Percentiles rank a stretch among this genome's conserved stretches.
phyloP scores from a whole-genome alignment of 1,140 invertebrate species.

The Arion vulgaris region DNA sequence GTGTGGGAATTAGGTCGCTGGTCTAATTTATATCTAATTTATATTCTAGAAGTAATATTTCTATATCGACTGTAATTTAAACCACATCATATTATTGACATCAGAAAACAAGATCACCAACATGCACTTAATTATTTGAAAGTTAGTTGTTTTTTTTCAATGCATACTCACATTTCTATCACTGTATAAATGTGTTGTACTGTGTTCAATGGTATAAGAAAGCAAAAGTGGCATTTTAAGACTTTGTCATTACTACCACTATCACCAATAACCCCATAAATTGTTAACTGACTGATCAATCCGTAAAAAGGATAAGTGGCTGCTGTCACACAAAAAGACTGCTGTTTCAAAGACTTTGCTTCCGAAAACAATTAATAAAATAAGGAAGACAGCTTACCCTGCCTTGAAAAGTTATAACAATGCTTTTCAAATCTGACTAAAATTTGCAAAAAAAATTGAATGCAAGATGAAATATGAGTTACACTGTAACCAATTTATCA shows the following conservation, averaged over 20 bases:
- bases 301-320: not conserved
- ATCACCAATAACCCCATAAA: not conserved
- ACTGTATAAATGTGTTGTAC: too few species aligned
- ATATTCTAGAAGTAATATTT: too few species aligned
- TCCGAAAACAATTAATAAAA: not conserved
- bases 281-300: not conserved
- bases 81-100: too few species aligned
- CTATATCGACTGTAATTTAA: too few species aligned
- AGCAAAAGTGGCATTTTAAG: not conserved
- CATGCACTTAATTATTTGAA: too few species aligned
- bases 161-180: too few species aligned
- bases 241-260: not conserved
- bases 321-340: slow-evolving; percentile 32
- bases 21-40: too few species aligned
- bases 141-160: too few species aligned
- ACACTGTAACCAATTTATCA: not conserved
- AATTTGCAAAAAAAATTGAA: not conserved
- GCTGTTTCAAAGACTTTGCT: not conserved
- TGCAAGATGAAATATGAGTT: not conserved
- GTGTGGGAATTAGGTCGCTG: too few species aligned
- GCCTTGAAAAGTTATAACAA: not conserved
- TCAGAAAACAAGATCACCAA: too few species aligned
- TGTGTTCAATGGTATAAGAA: too few species aligned
- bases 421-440: not conserved
- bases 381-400: not conserved